phyloP scores from a whole-genome alignment of 2,113 vertebrate species.

The Gyps fulvus region DNA sequence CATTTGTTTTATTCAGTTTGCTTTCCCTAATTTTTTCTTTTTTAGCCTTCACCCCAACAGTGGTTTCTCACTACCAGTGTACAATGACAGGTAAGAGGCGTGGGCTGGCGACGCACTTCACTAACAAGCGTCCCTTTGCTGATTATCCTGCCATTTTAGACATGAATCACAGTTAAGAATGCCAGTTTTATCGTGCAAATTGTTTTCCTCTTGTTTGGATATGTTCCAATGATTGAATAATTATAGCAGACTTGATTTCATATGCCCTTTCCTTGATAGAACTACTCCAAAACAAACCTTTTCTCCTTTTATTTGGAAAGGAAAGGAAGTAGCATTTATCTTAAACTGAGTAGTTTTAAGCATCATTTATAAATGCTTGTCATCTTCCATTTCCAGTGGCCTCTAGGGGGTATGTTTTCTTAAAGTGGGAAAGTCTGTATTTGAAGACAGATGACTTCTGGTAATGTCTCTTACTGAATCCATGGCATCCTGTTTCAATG shows the following conservation, averaged over 20 bases:
- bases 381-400: conserved; percentile 32
- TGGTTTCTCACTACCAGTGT: conserved; percentile 73
- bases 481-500: conserved; percentile 47
- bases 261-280: conserved; percentile 20
- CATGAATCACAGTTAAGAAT: conserved; percentile 58
- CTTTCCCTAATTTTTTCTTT: conserved; percentile 68
- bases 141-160: conserved; percentile 68
- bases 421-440: conserved; percentile 50
- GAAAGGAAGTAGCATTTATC: neutral
- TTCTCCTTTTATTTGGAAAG: neutral
- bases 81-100: conserved; percentile 65
- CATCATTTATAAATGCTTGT: neutral
- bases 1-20: conserved; percentile 68
- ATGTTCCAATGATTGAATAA: conserved; percentile 11
- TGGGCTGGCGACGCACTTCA: conserved; percentile 53
- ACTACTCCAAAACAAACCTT: neutral
- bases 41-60: conserved; percentile 71
- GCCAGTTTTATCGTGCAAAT: conserved; percentile 31
- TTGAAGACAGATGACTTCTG: neutral
- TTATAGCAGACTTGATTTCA: neutral
- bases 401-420: conserved; percentile 36
- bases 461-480: conserved; percentile 12
- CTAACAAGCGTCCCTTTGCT: conserved; percentile 67
- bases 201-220: conserved; percentile 29
- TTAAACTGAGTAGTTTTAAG: neutral